phyloP scores from a whole-genome alignment of 2,113 vertebrate genomes.

The Ophthalmolycus amberensis region DNA sequence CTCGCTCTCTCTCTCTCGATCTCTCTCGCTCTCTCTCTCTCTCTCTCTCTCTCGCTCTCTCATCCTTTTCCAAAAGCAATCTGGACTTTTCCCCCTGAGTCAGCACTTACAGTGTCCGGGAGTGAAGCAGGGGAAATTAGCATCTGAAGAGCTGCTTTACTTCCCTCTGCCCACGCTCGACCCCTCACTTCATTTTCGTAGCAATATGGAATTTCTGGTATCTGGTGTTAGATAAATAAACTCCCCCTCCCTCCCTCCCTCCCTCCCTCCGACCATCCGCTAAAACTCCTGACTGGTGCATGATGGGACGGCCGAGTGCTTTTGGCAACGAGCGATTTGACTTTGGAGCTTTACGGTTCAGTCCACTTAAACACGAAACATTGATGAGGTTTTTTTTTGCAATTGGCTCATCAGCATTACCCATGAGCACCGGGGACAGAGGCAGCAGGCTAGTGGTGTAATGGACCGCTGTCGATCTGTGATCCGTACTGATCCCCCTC shows the following conservation, averaged over 20 bases:
- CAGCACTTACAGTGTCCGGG: constrained; percentile 63
- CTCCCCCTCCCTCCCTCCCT: background rate
- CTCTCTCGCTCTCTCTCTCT: background rate
- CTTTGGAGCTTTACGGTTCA: constrained; percentile 21
- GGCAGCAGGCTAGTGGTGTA: background rate
- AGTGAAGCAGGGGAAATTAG: constrained; percentile 64
- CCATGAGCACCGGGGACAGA: constrained; percentile 10
- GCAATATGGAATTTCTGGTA: constrained; percentile 43
- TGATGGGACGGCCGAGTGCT: constrained; percentile 35
- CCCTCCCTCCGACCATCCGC: constrained; percentile 1
- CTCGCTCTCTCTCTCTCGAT: constrained; percentile 11
- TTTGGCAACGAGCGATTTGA: constrained; percentile 13
- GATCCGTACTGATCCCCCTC: no score
- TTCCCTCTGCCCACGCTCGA: constrained; percentile 19
- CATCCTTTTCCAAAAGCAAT: constrained; percentile 73
- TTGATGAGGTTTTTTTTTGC: constrained; percentile 31
- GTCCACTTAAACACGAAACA: constrained; percentile 24
- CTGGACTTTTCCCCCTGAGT: constrained; percentile 70
- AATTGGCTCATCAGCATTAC: constrained; percentile 32
- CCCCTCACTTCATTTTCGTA: constrained; percentile 35
- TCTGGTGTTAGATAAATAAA: constrained; percentile 60
- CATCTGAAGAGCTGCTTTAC: constrained; percentile 61
- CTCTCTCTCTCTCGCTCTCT: constrained; percentile 34
- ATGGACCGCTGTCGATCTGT: no score
- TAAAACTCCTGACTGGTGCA: constrained; percentile 45